Percentiles rank a stretch among this genome's conserved stretches.
Evolutionary conservation across 2,113 vertebrate species (phyloP).

Genomic region (Girardinichthys multiradiatus): DNA sequence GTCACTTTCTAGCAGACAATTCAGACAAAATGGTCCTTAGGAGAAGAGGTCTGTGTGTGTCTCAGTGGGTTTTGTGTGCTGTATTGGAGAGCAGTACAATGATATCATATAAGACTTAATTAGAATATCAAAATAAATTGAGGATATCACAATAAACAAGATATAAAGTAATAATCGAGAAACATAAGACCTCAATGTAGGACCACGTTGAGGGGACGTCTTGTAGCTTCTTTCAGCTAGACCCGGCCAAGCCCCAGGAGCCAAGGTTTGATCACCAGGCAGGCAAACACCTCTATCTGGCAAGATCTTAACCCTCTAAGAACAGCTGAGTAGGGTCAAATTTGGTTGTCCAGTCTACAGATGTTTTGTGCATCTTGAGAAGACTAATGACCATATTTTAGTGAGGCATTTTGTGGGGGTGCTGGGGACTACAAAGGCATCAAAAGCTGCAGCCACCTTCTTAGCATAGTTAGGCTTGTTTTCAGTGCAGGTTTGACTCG

Average conservation of each 20-base stretch:
- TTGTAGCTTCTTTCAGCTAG: too few species aligned
- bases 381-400: too few species aligned
- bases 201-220: neutral
- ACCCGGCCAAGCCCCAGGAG: neutral
- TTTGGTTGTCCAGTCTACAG: too few species aligned
- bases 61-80: neutral
- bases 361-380: too few species aligned
- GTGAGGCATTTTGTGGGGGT: too few species aligned
- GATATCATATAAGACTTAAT: constrained; percentile 7
- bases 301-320: too few species aligned
- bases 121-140: neutral
- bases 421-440: too few species aligned
- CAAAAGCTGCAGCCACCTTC: too few species aligned
- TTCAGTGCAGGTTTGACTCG: too few species aligned
- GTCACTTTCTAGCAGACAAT: constrained; percentile 67
- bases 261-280: neutral
- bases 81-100: neutral
- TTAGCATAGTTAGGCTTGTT: too few species aligned
- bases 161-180: neutral
- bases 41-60: constrained; percentile 18
- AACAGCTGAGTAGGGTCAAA: too few species aligned
- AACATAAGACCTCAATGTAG: too few species aligned
- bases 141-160: neutral
- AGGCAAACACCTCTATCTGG: neutral
- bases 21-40: constrained; percentile 48